A percentile compares a stretch with the other conserved stretches of the same genome.
Conservation (phyloP, 2,888 invertebrate species). For the Euproctis similis region DNA sequence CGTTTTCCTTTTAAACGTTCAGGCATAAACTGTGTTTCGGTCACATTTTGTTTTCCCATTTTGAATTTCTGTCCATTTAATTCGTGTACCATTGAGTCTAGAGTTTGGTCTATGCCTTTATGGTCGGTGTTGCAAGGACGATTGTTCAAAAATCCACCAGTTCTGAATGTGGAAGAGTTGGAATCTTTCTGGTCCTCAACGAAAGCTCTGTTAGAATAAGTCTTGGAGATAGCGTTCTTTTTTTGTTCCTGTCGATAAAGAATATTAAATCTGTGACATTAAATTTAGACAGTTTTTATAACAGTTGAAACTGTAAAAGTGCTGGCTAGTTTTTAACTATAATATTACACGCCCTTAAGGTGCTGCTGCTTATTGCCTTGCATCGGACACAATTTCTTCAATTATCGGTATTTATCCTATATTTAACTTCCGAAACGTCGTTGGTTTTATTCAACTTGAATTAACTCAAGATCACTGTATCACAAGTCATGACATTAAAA, state of each 20-base stretch:
- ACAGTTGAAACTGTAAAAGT: too few species aligned
- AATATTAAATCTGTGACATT: too few species aligned
- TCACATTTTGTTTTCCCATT: constrained; percentile 10
- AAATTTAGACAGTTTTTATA: too few species aligned
- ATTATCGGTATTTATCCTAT: too few species aligned
- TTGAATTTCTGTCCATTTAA: constrained; percentile 32
- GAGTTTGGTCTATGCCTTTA: constrained; percentile 46
- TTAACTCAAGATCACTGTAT: too few species aligned
- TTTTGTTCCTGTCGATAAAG: constrained; percentile 30
- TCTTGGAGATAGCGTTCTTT: constrained; percentile 26
- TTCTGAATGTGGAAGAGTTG: constrained; percentile 23
- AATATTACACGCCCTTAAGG: too few species aligned
- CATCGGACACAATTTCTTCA: too few species aligned
- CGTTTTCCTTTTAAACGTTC: constrained; percentile 47
- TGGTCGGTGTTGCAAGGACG: constrained; percentile 43
- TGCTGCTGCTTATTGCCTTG: too few species aligned
- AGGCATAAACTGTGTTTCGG: constrained; percentile 25
- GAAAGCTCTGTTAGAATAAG: constrained; percentile 46
- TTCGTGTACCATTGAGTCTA: constrained; percentile 52
- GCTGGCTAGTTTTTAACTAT: too few species aligned
- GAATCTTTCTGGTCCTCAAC: constrained; percentile 25
- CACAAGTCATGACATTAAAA: too few species aligned
- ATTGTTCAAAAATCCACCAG: constrained; percentile 50
- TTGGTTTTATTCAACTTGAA: too few species aligned
- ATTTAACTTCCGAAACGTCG: too few species aligned